Conservation (phyloP, 2,888 invertebrate genomes). For the Sarcophaga carnaria region DNA sequence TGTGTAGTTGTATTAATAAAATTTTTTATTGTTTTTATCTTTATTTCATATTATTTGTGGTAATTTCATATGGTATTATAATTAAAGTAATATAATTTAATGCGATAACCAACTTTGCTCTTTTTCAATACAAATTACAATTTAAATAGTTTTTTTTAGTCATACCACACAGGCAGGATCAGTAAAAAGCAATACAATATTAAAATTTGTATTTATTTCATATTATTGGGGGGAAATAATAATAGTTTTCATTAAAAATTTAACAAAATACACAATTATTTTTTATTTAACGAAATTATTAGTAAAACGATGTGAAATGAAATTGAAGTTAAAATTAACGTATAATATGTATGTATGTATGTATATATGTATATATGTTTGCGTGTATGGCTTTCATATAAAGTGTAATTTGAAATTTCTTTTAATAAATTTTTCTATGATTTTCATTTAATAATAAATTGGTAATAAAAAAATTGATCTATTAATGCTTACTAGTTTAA, state of each 20-base stretch:
- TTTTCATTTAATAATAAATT: constrained; percentile 40
- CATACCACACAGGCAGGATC: constrained; percentile 5
- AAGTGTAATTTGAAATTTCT: constrained; percentile 13
- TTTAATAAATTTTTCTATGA: constrained; percentile 50
- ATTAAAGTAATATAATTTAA: constrained; percentile 51
- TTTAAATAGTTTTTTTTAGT: constrained; percentile 29
- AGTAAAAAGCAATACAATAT: neutral
- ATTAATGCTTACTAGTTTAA: constrained; percentile 39
- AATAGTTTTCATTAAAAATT: no score
- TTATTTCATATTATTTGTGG: neutral
- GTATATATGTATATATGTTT: neutral
- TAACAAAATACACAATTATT: neutral
- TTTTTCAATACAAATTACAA: constrained; percentile 32
- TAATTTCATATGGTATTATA: constrained; percentile 39
- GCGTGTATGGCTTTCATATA: no score
- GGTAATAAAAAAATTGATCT: constrained; percentile 40
- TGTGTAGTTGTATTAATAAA: constrained; percentile 2
- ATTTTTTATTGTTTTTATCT: no score
- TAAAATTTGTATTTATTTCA: neutral
- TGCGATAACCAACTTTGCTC: neutral
- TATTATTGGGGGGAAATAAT: no score
- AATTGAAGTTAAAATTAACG: neutral
- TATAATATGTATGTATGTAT: neutral
- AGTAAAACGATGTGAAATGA: no score
- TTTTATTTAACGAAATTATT: neutral